Conservation (phyloP, 1,140 invertebrate genomes). For the Leptinotarsa lineolata region DNA sequence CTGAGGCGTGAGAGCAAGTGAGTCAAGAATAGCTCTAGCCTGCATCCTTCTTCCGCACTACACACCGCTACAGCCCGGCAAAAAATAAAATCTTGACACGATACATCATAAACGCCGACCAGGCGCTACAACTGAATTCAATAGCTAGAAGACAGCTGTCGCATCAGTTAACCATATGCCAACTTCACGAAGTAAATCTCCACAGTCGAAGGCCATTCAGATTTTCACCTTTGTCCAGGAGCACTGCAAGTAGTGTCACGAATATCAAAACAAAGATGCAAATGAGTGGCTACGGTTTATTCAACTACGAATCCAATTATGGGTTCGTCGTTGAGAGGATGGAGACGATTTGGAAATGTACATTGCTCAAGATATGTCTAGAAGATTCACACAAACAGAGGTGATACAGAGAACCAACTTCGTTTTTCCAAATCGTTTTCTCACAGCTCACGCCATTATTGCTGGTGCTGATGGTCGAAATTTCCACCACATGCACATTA, state of each 20-base stretch:
- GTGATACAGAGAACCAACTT: conserved; percentile 9
- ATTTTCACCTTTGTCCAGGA: neutral
- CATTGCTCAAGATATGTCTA: neutral
- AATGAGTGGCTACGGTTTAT: neutral
- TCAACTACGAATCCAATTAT: neutral
- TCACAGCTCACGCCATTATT: neutral
- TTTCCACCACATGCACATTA: neutral
- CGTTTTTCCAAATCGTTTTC: neutral
- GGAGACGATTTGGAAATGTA: neutral
- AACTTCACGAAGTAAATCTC: neutral
- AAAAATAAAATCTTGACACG: too few species aligned
- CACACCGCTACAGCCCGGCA: too few species aligned
- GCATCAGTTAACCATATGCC: too few species aligned
- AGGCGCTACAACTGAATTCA: too few species aligned
- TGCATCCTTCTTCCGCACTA: too few species aligned
- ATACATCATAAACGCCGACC: too few species aligned
- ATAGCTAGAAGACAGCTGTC: too few species aligned
- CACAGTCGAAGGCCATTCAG: neutral
- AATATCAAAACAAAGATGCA: neutral
- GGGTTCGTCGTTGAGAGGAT: too few species aligned
- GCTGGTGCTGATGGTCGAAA: neutral
- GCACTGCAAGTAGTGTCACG: neutral
- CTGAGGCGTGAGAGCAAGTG: too few species aligned
- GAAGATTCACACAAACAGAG: conserved; percentile 19
- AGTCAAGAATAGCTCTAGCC: too few species aligned